Percentiles rank a stretch among this genome's conserved stretches.
These are phyloP conservation scores for Solea senegalensis DNA, from an alignment of 2,113 vertebrate genomes.

Conservation along the genomic window DNA sequence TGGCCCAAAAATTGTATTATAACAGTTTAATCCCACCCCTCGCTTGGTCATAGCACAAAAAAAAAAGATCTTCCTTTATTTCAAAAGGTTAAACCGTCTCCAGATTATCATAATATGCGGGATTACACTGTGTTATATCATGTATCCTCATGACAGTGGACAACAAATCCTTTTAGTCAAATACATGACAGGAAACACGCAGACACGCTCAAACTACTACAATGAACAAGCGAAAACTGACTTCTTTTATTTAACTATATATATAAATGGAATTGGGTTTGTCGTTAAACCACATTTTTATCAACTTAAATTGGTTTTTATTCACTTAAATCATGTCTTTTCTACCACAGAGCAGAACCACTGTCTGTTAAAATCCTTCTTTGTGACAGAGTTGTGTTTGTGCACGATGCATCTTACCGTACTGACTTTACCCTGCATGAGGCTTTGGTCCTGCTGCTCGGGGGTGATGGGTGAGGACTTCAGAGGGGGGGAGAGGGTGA, in stretches of 20 bases:
- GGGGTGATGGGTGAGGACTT: constrained; percentile 92
- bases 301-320: no score
- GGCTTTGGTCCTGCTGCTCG: constrained; percentile 85
- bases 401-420: constrained; percentile 81
- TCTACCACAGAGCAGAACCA: no score
- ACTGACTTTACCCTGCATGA: constrained; percentile 87
- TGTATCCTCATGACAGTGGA: constrained; percentile 66
- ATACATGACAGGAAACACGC: constrained; percentile 67
- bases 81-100: constrained; percentile 65
- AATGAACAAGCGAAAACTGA: no score
- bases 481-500: constrained; percentile 94
- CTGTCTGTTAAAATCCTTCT: no score
- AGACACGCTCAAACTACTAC: neutral
- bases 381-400: neutral
- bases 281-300: no score
- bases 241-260: neutral
- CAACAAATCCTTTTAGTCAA: constrained; percentile 74
- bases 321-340: no score
- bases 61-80: constrained; percentile 54
- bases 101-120: constrained; percentile 73
- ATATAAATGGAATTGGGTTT: no score
- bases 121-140: constrained; percentile 76
- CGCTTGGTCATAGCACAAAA: constrained; percentile 40
- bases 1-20: constrained; percentile 59
- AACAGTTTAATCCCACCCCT: constrained; percentile 51